Evolutionary conservation across 2,888 invertebrate species (phyloP).

Genomic region (Aleiodes testaceus): DNA sequence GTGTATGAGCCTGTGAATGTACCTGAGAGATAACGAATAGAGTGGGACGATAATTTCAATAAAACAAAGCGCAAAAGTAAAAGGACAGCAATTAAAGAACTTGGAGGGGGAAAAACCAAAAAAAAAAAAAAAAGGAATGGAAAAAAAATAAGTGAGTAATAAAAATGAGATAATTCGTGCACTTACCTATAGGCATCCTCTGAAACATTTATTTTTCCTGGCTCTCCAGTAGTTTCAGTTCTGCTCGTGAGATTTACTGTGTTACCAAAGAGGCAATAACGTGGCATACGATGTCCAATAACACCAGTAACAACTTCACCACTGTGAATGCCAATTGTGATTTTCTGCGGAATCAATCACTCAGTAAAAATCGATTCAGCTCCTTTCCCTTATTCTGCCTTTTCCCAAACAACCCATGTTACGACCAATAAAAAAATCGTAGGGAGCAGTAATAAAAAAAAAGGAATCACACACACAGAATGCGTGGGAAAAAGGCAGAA

Average conservation of each 20-base stretch:
- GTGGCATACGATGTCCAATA: slow-evolving; percentile 94
- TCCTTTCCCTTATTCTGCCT: not conserved
- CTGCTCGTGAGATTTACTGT: slow-evolving; percentile 95
- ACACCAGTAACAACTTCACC: slow-evolving; percentile 96
- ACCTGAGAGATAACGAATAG: not conserved
- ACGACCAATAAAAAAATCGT: not conserved
- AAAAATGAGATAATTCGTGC: slow-evolving; percentile 10
- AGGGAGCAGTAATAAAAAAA: not conserved
- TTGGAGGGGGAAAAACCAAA: not conserved
- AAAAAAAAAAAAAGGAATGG: not conserved
- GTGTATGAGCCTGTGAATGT: slow-evolving; percentile 21
- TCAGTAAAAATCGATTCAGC: slow-evolving; percentile 3
- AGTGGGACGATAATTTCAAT: no score
- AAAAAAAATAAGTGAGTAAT: not conserved
- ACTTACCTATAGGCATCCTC: slow-evolving; percentile 91
- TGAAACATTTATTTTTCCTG: slow-evolving; percentile 92
- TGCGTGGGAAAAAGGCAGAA: slow-evolving; percentile 7
- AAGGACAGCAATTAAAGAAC: not conserved
- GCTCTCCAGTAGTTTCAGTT: slow-evolving; percentile 92
- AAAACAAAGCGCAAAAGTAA: not conserved
- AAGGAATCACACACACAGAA: not conserved
- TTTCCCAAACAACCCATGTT: slow-evolving; percentile 7
- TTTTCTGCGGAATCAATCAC: slow-evolving; percentile 77
- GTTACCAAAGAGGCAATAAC: slow-evolving; percentile 92
- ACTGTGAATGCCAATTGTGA: slow-evolving; percentile 95